These are phyloP conservation scores for Dipus sagitta DNA, from an alignment of 2,797 vertebrate genomes.

Conservation along the genomic window DNA sequence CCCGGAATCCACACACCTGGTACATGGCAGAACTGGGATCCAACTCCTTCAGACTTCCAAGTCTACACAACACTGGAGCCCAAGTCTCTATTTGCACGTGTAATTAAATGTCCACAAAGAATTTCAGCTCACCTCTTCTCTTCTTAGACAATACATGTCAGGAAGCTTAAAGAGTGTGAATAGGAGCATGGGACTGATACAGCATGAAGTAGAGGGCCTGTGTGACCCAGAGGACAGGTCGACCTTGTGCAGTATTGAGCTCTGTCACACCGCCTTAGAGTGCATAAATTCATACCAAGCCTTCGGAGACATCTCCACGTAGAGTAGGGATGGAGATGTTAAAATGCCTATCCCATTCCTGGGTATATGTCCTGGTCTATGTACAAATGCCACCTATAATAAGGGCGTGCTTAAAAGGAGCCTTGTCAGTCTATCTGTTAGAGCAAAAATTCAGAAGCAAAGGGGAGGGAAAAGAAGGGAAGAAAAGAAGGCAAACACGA, in stretches of 20 bases:
- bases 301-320: not conserved
- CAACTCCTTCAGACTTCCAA: not conserved
- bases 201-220: not conserved
- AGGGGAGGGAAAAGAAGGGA: not conserved
- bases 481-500: not conserved
- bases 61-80: not conserved
- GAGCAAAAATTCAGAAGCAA: slow-evolving; percentile 21
- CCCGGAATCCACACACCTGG: not conserved
- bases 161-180: not conserved
- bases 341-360: not conserved
- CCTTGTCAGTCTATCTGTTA: not conserved
- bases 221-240: not conserved
- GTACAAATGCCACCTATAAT: not conserved
- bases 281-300: not conserved
- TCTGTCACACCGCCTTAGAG: not conserved
- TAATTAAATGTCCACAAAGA: slow-evolving; percentile 28
- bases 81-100: not conserved
- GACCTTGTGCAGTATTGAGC: not conserved
- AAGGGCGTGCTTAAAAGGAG: not conserved
- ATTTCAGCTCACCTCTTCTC: not conserved
- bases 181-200: too few species aligned
- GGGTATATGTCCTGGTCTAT: not conserved
- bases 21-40: not conserved
- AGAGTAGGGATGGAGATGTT: not conserved
- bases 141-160: not conserved